Conservation (phyloP, 1,140 invertebrate genomes). For the Lepidurus apus region DNA sequence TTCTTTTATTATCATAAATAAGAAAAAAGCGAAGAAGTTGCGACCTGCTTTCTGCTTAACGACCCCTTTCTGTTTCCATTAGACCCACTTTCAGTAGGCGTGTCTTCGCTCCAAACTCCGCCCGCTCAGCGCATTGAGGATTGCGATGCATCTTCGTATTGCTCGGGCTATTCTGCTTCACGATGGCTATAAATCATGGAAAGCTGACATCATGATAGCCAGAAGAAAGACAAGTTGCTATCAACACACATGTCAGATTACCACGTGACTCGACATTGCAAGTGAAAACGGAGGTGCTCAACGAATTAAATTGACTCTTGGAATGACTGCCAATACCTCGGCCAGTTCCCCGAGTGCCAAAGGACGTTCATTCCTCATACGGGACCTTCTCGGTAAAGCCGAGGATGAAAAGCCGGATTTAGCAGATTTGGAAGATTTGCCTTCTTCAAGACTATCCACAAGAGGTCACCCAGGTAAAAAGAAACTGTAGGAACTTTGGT, state of each 20-base stretch:
- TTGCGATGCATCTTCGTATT: background rate
- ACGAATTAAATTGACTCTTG: background rate
- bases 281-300: background rate
- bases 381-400: background rate
- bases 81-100: background rate
- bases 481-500: background rate
- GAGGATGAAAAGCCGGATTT: background rate
- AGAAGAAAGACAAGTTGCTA: background rate
- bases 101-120: background rate
- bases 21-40: background rate
- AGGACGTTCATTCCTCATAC: constrained; percentile 14
- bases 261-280: background rate
- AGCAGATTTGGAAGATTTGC: background rate
- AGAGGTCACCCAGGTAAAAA: background rate
- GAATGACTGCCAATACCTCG: background rate
- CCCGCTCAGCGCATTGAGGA: background rate
- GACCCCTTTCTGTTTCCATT: background rate
- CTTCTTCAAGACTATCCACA: background rate
- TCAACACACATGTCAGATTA: constrained; percentile 3
- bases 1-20: too few relatives aligned
- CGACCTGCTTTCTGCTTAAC: background rate
- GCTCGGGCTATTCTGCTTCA: background rate
- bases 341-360: background rate
- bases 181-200: constrained; percentile 15
- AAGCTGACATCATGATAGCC: constrained; percentile 15